Evolutionary conservation across 1,140 invertebrate species (phyloP).

Genomic region (Polyergus mexicanus): DNA sequence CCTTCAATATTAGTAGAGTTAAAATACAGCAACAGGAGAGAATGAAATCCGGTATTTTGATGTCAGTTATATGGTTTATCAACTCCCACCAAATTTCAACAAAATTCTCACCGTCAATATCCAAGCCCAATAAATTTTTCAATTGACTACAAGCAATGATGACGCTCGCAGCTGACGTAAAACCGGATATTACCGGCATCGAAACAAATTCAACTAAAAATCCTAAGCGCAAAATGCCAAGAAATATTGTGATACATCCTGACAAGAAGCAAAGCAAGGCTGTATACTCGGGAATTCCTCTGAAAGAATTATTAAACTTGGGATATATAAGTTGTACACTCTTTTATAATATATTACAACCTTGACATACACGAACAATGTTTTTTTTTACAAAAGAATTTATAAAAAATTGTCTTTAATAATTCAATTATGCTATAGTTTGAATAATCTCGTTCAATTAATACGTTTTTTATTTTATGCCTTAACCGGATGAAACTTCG

Average conservation of each 20-base stretch:
- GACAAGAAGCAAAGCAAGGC: slow-evolving; percentile 91
- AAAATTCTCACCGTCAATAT: slow-evolving; percentile 89
- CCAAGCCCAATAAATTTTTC: slow-evolving; percentile 91
- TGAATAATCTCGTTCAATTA: background rate
- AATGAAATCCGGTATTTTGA: slow-evolving; percentile 88
- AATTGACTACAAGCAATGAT: slow-evolving; percentile 94
- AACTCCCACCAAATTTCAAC: slow-evolving; percentile 88
- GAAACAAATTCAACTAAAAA: slow-evolving; percentile 96
- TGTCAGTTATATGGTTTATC: slow-evolving; percentile 86
- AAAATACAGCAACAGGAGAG: slow-evolving; percentile 89
- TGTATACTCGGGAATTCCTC: slow-evolving; percentile 88
- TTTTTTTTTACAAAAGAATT: background rate
- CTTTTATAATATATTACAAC: background rate
- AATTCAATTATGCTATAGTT: slow-evolving; percentile 36
- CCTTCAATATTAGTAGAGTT: slow-evolving; percentile 88
- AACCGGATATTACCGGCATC: slow-evolving; percentile 93
- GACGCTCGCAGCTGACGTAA: slow-evolving; percentile 94
- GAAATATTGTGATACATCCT: slow-evolving; percentile 89
- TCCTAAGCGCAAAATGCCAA: slow-evolving; percentile 91
- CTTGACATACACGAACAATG: background rate
- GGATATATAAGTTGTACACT: background rate
- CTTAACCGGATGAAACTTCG: background rate
- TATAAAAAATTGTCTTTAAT: slow-evolving; percentile 21
- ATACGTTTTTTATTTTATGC: background rate
- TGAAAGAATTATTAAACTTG: slow-evolving; percentile 43